Base-by-base conservation (phyloP, 2,113 vertebrate genomes). In the Dinomys branickii region DNA sequence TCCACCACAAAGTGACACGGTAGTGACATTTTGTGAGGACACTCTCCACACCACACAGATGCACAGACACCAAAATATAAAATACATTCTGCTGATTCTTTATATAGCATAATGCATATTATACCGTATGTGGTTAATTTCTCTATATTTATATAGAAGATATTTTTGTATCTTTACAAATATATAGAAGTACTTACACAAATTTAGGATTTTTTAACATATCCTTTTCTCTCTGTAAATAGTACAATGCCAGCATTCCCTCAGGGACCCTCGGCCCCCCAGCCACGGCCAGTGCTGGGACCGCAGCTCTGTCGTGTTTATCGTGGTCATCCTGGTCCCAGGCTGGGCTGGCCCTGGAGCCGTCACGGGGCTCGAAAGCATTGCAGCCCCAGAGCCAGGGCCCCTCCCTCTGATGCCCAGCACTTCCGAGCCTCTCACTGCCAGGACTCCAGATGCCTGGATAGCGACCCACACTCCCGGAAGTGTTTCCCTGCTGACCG, bases 401-500 rank as follows among this genome's bases (percentile, higher is more conserved):
- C 30, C 65, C 65, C 30, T 35, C 20, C 69, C 0, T 22, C 78
- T 73, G 0, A 9, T 0, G 3, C 5, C 20, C 5, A 13, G 50
- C 69, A 6, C 30, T 47, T 2, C 24, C 12, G 7, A 26, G 47
- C 50, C 59, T n/a, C 1, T 47, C 30, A 5, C 2, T 1, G 14
- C 59, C 3, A 58, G 67, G 52, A 50, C 26, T 8, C 67, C 52
- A 1, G 50, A 0, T 7, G 41, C 30, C 80, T 7, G 44, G 44
- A 33, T 7, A 50, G 44, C 30, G 44, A 50, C 0, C 75, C 30
- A 22, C 69, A 19, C 13, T 1, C 7, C 16, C 14, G 50, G 44
- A 35, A 1, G 75, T 10, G 75, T 11, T 5, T 84, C 19, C 3
- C 56, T 41, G 0, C 54, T 19, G 65, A 8, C 1, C 0, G 1